Conservation (phyloP, 2,113 vertebrate species). For the Eidolon helvum region DNA sequence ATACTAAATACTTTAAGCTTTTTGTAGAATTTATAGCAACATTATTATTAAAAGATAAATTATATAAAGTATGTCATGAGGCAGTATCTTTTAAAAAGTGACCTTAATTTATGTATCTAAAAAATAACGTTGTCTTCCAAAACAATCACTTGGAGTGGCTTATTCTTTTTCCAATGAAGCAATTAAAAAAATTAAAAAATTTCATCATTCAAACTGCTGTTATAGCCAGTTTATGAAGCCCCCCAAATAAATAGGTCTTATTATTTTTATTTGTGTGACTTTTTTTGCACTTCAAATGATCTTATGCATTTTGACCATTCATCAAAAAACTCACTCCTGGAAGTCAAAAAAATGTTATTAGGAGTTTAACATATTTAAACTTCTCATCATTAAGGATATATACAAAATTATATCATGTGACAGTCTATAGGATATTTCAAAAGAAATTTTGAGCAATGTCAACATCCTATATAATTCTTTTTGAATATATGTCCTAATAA, state of each 20-base stretch:
- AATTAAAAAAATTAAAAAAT: constrained; percentile 16
- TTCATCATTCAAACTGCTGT: not conserved
- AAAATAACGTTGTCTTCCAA: not conserved
- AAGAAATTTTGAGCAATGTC: not conserved
- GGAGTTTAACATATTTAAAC: not conserved
- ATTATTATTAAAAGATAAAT: not conserved
- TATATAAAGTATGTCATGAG: not conserved
- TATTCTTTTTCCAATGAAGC: not conserved
- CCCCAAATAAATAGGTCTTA: not conserved
- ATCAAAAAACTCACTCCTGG: not conserved
- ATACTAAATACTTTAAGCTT: not conserved
- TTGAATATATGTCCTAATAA: not conserved
- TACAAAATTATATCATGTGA: not conserved
- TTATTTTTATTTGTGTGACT: not conserved
- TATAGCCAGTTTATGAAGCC: not conserved
- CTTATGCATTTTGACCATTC: not conserved
- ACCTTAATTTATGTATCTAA: not conserved
- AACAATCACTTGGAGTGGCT: not conserved
- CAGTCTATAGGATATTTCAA: not conserved
- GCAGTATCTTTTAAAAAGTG: not conserved
- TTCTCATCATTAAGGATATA: not conserved
- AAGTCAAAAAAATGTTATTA: not conserved
- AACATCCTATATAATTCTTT: not conserved
- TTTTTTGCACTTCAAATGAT: constrained; percentile 1
- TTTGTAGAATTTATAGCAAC: not conserved